Percentiles rank a stretch among this genome's conserved stretches.
phyloP scores from a whole-genome alignment of 2,797 vertebrate species.

The Coracias cyanogaster region DNA sequence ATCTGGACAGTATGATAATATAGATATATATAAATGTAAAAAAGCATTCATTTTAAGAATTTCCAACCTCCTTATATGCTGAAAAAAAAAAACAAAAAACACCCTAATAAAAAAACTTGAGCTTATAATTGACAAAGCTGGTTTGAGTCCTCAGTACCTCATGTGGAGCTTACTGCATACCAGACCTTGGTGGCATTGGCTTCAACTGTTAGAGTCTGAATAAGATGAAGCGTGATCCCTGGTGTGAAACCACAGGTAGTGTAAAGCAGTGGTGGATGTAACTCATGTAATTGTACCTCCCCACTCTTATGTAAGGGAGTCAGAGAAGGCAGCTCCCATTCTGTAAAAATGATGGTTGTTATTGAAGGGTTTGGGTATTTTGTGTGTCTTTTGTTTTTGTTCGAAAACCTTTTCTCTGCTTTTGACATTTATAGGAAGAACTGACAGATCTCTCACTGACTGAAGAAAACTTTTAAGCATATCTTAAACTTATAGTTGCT shows the following conservation, averaged over 20 bases:
- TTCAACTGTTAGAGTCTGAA: not conserved
- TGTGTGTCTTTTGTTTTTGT: not conserved
- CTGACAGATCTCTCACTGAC: not conserved
- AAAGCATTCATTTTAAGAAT: not conserved
- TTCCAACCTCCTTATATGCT: not conserved
- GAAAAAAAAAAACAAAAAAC: not conserved
- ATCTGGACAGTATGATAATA: not conserved
- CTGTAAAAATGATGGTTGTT: not conserved
- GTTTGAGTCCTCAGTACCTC: not conserved
- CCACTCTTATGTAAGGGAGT: not conserved
- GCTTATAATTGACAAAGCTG: not conserved
- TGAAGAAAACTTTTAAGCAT: not conserved
- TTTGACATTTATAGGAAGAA: not conserved
- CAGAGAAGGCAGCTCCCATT: not conserved
- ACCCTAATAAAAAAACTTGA: not conserved
- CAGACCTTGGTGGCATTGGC: not conserved
- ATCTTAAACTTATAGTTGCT: not conserved
- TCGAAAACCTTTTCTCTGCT: not conserved
- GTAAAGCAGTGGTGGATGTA: not conserved
- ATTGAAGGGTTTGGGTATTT: not conserved
- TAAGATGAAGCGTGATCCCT: not conserved
- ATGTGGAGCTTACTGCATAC: not conserved
- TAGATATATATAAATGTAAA: not conserved
- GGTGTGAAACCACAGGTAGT: not conserved
- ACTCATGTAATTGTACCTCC: not conserved